Conservation (phyloP, 2,888 invertebrate species). For the Ormyrus labotus region DNA sequence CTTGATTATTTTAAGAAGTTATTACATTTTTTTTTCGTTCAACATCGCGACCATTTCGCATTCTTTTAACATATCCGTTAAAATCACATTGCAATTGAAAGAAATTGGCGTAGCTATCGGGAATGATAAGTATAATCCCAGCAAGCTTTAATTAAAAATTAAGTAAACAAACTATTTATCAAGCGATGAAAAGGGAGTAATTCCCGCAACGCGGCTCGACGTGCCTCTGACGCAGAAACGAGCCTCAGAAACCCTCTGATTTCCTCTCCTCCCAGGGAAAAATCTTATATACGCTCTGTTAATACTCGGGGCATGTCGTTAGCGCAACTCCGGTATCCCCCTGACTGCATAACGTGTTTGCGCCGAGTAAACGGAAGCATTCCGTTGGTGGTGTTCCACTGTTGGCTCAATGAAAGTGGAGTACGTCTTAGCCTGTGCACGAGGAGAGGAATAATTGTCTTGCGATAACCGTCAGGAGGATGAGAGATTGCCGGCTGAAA, state of each 20-base stretch:
- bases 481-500: conserved; percentile 47
- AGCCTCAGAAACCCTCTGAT: too few relatives aligned
- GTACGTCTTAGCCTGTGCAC: conserved; percentile 30
- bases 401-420: conserved; percentile 44
- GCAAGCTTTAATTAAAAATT: too few relatives aligned
- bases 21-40: too few relatives aligned
- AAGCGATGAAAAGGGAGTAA: too few relatives aligned
- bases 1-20: too few relatives aligned
- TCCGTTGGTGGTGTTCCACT: conserved; percentile 23
- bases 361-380: conserved; percentile 39
- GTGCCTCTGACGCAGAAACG: background rate
- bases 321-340: background rate
- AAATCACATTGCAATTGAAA: too few relatives aligned
- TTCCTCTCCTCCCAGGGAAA: background rate
- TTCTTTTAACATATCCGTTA: too few relatives aligned
- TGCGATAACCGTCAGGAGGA: conserved; percentile 42
- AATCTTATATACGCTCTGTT: conserved; percentile 7
- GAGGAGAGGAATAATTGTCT: conserved; percentile 43
- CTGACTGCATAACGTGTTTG: conserved; percentile 31
- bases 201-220: background rate
- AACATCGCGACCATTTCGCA: too few relatives aligned
- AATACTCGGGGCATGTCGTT: background rate
- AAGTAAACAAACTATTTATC: too few relatives aligned
- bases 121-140: too few relatives aligned
- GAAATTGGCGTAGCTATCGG: too few relatives aligned